Evolutionary conservation across 1,140 invertebrate species (phyloP).

Genomic region (Nasonia giraulti): DNA sequence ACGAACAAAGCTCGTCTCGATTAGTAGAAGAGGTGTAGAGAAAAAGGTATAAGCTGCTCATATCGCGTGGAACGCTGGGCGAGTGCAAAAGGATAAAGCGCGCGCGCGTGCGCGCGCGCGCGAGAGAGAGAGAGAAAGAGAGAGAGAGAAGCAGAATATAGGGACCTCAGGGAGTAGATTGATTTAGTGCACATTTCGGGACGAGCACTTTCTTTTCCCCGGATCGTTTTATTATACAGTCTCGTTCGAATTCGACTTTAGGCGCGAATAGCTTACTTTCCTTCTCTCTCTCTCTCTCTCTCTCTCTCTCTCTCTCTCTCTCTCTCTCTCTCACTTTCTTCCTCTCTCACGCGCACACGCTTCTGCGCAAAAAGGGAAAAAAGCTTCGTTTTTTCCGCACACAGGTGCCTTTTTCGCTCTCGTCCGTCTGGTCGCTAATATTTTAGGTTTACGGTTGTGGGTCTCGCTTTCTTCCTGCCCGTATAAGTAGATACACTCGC

Average conservation of each 20-base stretch:
- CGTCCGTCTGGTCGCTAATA: slow-evolving; percentile 25
- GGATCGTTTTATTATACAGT: slow-evolving; percentile 66
- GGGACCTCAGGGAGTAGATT: slow-evolving; percentile 58
- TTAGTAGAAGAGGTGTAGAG: too few species aligned
- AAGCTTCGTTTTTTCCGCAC: slow-evolving; percentile 31
- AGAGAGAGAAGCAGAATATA: slow-evolving; percentile 47
- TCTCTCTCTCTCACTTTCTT: neutral
- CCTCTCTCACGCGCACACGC: neutral
- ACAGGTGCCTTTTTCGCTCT: neutral
- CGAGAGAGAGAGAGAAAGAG: neutral
- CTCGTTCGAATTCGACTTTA: slow-evolving; percentile 58
- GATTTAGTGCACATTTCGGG: slow-evolving; percentile 56
- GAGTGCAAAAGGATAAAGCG: neutral
- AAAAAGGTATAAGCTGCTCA: slow-evolving; percentile 10
- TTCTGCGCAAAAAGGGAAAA: slow-evolving; percentile 37
- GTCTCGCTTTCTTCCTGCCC: neutral
- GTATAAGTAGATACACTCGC: slow-evolving; percentile 22
- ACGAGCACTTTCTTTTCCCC: slow-evolving; percentile 24
- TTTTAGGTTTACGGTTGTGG: slow-evolving; percentile 5
- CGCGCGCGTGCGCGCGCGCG: slow-evolving; percentile 1
- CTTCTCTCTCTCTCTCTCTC: slow-evolving; percentile 14
- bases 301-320: too few species aligned
- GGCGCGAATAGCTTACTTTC: slow-evolving; percentile 59
- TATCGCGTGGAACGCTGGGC: neutral
- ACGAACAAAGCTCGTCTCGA: too few species aligned